phyloP scores from a whole-genome alignment of 2,888 invertebrate genomes.

The Apotomis betuletana region DNA sequence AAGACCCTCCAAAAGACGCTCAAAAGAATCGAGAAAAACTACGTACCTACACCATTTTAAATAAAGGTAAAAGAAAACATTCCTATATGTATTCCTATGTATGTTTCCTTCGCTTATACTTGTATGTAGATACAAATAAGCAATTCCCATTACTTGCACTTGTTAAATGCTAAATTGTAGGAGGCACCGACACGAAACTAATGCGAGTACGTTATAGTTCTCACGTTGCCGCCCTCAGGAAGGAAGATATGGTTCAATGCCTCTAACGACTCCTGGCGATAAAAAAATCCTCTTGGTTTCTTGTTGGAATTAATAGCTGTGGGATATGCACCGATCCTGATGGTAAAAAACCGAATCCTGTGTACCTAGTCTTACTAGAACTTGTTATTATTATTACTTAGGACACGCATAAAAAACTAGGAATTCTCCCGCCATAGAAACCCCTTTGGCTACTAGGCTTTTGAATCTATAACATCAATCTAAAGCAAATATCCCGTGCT shows the following conservation, averaged over 20 bases:
- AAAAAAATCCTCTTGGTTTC: constrained; percentile 36
- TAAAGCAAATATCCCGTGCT: too few species aligned
- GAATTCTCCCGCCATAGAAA: too few species aligned
- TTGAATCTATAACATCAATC: too few species aligned
- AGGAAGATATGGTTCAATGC: constrained; percentile 76
- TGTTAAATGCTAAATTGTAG: constrained; percentile 66
- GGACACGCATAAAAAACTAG: too few species aligned
- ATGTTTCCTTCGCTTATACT: background rate
- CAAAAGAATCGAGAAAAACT: background rate
- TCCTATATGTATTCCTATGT: background rate
- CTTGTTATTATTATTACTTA: background rate
- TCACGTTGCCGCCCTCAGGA: constrained; percentile 68
- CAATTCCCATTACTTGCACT: constrained; percentile 56
- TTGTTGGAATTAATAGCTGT: constrained; percentile 21
- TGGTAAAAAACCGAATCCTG: constrained; percentile 19
- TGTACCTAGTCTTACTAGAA: background rate
- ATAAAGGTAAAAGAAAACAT: background rate
- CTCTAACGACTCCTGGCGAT: constrained; percentile 54
- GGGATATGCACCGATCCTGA: constrained; percentile 35
- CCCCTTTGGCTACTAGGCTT: too few species aligned
- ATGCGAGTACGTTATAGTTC: constrained; percentile 72
- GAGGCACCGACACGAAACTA: constrained; percentile 67
- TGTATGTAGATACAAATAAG: constrained; percentile 4
- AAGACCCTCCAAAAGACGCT: background rate
- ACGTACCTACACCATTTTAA: background rate